These are phyloP conservation scores for Glaucomys volans DNA, from an alignment of 2,113 vertebrate genomes.

Conservation along the genomic window DNA sequence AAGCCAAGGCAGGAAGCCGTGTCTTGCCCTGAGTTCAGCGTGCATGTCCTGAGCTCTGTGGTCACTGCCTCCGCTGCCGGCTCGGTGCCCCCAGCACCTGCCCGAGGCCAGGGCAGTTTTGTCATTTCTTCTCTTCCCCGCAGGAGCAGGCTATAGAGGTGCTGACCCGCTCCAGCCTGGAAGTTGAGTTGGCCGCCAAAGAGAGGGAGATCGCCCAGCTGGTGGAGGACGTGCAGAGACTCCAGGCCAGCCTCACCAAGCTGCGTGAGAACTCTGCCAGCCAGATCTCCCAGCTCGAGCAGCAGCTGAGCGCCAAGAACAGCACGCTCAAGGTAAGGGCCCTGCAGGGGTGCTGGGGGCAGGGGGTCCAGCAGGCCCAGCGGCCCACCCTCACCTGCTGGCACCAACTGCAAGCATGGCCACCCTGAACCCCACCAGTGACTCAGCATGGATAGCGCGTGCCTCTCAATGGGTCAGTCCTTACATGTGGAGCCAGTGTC, in stretches of 20 bases:
- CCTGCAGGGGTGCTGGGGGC: fast-evolving
- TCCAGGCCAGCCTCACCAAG: constrained; percentile 98
- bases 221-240: constrained; percentile 97
- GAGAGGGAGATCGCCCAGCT: constrained; percentile 98
- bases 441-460: neutral
- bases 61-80: neutral
- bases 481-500: neutral
- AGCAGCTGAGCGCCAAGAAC: constrained; percentile 96
- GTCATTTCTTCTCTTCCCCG: constrained; percentile 60
- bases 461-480: neutral
- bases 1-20: neutral
- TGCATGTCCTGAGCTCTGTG: neutral
- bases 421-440: neutral
- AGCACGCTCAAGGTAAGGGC: constrained; percentile 93
- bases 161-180: constrained; percentile 93
- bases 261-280: constrained; percentile 95
- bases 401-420: neutral
- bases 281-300: constrained; percentile 96
- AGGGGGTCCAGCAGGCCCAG: fast-evolving
- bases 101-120: neutral
- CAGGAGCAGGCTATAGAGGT: constrained; percentile 93
- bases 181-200: constrained; percentile 96
- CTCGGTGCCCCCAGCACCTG: fast-evolving
- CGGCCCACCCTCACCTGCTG: neutral
- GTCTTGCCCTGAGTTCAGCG: fast-evolving